These are phyloP conservation scores for Chrysemys picta DNA, from an alignment of 2,113 vertebrate species.

Conservation along the genomic window DNA sequence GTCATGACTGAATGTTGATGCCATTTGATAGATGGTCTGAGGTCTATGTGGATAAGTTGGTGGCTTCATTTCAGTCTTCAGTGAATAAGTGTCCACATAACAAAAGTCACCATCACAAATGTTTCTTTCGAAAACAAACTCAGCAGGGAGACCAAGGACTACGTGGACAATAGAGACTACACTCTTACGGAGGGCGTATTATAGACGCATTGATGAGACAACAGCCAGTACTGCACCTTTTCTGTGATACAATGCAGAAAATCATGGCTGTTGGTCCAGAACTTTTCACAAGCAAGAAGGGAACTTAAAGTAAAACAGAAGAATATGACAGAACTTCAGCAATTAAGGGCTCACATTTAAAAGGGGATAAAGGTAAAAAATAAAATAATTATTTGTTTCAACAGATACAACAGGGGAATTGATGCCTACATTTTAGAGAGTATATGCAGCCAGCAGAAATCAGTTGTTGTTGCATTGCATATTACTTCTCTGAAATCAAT, in stretches of 20 bases:
- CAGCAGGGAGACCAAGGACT: not conserved
- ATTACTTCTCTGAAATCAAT: not conserved
- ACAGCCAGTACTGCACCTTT: not conserved
- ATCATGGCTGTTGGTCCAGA: not conserved
- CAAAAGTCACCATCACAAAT: not conserved
- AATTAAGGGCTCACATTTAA: not conserved
- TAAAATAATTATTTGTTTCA: no score
- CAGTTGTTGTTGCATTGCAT: not conserved
- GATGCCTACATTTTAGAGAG: not conserved
- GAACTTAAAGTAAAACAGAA: not conserved
- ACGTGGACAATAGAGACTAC: not conserved
- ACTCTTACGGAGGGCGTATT: not conserved
- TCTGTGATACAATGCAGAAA: not conserved
- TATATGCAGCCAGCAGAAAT: not conserved
- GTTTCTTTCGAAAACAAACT: not conserved
- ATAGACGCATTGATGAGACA: not conserved
- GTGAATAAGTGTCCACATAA: not conserved
- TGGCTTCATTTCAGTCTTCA: not conserved
- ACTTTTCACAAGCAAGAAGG: not conserved
- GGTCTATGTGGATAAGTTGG: not conserved
- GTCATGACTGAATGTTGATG: not conserved
- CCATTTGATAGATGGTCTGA: not conserved
- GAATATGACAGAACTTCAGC: rapidly evolving
- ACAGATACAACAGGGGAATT: no score
- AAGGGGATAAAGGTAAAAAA: not conserved